phyloP scores from a whole-genome alignment of 2,797 vertebrate species.

The Lophius americanus region DNA sequence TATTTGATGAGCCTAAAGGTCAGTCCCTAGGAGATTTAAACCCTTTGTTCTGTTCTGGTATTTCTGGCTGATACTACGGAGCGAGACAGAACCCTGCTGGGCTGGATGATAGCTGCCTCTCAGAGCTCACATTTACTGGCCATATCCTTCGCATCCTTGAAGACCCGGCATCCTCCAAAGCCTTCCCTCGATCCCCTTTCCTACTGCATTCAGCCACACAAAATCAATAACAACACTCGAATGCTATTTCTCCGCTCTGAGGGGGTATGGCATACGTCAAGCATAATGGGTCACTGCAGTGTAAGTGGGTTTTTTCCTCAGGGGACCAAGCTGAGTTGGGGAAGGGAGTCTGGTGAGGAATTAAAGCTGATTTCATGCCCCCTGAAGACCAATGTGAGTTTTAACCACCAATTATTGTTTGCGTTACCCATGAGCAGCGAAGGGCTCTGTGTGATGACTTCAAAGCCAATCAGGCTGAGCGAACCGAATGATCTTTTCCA shows the following conservation, averaged over 20 bases:
- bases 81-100: conserved; percentile 61
- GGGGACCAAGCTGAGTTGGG: conserved; percentile 24
- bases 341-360: conserved; percentile 17
- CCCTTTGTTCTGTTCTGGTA: conserved; percentile 23
- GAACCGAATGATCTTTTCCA: conserved; percentile 4
- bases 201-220: conserved; percentile 49
- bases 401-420: conserved; percentile 63
- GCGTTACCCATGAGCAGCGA: conserved; percentile 37
- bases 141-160: conserved; percentile 49
- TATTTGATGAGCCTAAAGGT: conserved; percentile 59
- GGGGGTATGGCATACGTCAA: conserved; percentile 43
- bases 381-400: conserved; percentile 57
- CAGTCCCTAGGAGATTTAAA: conserved; percentile 38
- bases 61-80: conserved; percentile 33
- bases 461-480: conserved; percentile 26
- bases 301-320: conserved; percentile 54
- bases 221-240: conserved; percentile 72
- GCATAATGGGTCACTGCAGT: conserved; percentile 49
- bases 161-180: conserved; percentile 45
- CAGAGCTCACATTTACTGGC: conserved; percentile 35
- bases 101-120: conserved; percentile 59
- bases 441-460: conserved; percentile 34
- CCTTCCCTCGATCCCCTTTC: conserved; percentile 31
- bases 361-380: conserved; percentile 65
- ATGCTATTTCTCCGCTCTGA: conserved; percentile 63